Evolutionary conservation across 2,888 invertebrate species (phyloP).

Genomic region (Catonia carolina): DNA sequence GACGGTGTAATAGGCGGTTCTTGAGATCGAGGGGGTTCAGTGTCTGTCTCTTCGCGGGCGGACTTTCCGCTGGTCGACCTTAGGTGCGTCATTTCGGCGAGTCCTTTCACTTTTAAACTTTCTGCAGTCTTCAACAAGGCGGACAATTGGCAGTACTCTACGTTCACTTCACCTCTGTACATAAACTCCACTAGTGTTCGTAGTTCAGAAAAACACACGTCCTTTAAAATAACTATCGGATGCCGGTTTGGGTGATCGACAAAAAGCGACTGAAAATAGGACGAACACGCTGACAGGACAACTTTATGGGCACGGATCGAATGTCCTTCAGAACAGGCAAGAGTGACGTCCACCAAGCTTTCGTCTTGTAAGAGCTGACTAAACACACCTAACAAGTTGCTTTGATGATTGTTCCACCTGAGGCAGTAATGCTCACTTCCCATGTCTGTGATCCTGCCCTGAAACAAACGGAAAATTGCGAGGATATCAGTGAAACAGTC

Average conservation of each 20-base stretch:
- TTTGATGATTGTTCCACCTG: slow-evolving; percentile 99
- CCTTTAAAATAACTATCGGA: slow-evolving; percentile 90
- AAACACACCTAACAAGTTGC: slow-evolving; percentile 95
- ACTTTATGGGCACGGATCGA: slow-evolving; percentile 93
- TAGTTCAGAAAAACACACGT: slow-evolving; percentile 85
- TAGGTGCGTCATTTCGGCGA: slow-evolving; percentile 87
- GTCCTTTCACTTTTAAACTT: slow-evolving; percentile 82
- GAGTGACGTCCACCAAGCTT: slow-evolving; percentile 92
- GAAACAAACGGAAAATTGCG: slow-evolving; percentile 12
- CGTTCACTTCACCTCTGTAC: slow-evolving; percentile 94
- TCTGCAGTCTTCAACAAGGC: slow-evolving; percentile 87
- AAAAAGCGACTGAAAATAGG: slow-evolving; percentile 90
- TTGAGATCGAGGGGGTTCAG: slow-evolving; percentile 15
- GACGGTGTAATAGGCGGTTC: slow-evolving; percentile 18
- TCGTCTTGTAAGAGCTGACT: slow-evolving; percentile 93
- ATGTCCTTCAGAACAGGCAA: slow-evolving; percentile 93
- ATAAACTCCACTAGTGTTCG: slow-evolving; percentile 91
- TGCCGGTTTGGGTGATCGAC: slow-evolving; percentile 88
- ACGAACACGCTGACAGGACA: slow-evolving; percentile 91
- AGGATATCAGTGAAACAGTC: too few species aligned
- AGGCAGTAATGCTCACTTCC: slow-evolving; percentile 98
- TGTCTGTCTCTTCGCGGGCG: slow-evolving; percentile 4
- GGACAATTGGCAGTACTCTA: slow-evolving; percentile 87
- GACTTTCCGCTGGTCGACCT: slow-evolving; percentile 30
- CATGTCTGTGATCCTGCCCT: slow-evolving; percentile 58